Evolutionary conservation across 35 echinoderm and acorn worm species (phyloP), one percentile per base, ranked within the genome.

Genomic region (Ophiothrix spiculata): DNA sequence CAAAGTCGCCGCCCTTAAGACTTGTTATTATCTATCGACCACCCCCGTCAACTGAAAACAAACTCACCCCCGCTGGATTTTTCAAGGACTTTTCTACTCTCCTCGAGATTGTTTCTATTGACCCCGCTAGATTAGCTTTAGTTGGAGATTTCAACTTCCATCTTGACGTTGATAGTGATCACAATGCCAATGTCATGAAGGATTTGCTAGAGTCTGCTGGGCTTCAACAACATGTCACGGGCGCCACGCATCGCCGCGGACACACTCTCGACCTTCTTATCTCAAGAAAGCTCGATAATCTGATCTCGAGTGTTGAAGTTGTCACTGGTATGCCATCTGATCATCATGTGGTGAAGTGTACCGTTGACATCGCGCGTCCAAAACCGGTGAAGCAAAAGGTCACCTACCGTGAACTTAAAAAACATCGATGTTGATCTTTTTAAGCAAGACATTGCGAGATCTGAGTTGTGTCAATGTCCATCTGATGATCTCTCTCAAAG

Each of bases 61-160:
- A 45, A 28, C 41, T 83, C 28, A 83, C n/a, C n/a, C 36, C 33
- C 32, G 32, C 1, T 15, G 46, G 14, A 36, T 33, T 11, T 83
- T 83, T 83, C 13, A 83, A 56, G 25, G 49, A 56, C 32, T 83
- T 64, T 33, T 83, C 81, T 34, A 36, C 35, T 63, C 64, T 56
- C 0, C 15, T 83, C 1, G 81, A 56, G 33, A 34, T 49, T 56
- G 56, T 40, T 6, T 4, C 37, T 33, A 21, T 64, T 34, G 31
- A 36, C 56, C 33, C 60, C 29, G 3, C n/a, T n/a, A n/a, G n/a
- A n/a, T n/a, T 69, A 69, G 1, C 29, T 69, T 6, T 33, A 23
- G 28, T n/a, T n/a, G 81, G 81, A 56, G 81, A 83, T 83, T 83
- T 63, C 46, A 60, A 83, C 56, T 19, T 83, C 29, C 41, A 81